Conservation (phyloP, 2,888 invertebrate genomes). For the Brachyptera putata region DNA sequence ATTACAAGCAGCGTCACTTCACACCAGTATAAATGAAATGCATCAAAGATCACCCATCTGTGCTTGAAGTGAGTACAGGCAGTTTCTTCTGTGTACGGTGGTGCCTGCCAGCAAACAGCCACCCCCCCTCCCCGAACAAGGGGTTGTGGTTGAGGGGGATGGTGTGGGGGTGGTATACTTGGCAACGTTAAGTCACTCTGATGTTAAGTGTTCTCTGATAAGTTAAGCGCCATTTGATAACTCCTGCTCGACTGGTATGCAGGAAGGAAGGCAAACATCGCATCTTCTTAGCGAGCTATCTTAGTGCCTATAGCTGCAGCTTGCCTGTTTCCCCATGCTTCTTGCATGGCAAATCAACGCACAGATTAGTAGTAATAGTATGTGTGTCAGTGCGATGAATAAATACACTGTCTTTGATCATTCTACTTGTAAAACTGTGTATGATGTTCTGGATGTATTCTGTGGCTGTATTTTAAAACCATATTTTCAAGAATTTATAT, state of each 20-base stretch:
- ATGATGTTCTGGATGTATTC: no score
- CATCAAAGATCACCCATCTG: no score
- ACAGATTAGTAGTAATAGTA: no score
- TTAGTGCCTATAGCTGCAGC: neutral
- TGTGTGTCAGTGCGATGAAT: no score
- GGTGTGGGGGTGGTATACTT: neutral
- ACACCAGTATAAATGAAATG: no score
- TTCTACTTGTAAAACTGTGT: no score
- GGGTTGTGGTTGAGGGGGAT: neutral
- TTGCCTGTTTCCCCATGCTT: neutral
- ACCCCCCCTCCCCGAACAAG: neutral
- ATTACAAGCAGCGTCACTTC: no score
- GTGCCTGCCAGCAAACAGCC: neutral
- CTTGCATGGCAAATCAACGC: neutral
- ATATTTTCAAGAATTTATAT: no score
- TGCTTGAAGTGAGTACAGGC: no score
- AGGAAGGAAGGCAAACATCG: conserved; percentile 22
- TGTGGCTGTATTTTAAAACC: no score
- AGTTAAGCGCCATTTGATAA: conserved; percentile 30
- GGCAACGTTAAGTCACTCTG: conserved; percentile 14
- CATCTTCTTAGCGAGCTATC: neutral
- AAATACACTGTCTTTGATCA: no score
- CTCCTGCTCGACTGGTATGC: neutral
- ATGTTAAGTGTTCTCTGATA: conserved; percentile 23
- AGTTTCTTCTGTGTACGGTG: neutral